phyloP scores from a whole-genome alignment of 1,140 invertebrate genomes.

The Drusus annulatus region DNA sequence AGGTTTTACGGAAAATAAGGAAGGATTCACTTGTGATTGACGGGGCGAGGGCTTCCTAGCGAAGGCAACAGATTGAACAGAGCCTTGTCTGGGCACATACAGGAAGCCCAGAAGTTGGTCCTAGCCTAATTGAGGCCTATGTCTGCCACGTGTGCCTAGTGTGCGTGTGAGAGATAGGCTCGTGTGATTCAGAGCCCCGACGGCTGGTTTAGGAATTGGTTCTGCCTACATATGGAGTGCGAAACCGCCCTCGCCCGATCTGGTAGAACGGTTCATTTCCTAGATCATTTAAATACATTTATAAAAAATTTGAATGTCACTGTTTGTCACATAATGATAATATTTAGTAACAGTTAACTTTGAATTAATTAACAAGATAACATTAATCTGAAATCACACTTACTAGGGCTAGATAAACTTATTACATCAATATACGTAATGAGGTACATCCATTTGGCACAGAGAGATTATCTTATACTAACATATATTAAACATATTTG shows the following conservation, averaged over 20 bases:
- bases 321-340: conserved; percentile 41
- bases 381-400: conserved; percentile 58
- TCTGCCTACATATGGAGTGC: background rate
- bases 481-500: conserved; percentile 58
- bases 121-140: no score
- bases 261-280: conserved; percentile 10
- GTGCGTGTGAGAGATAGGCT: no score
- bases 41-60: background rate
- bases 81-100: no score
- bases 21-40: conserved; percentile 51
- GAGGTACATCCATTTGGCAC: conserved; percentile 74
- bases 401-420: conserved; percentile 65
- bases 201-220: background rate
- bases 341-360: conserved; percentile 53
- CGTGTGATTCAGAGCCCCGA: no score
- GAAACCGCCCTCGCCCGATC: conserved; percentile 45
- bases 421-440: conserved; percentile 71
- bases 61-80: no score
- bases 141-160: no score
- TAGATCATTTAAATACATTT: conserved; percentile 56
- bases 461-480: conserved; percentile 68
- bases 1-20: conserved; percentile 47
- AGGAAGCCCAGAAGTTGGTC: no score
- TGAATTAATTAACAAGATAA: conserved; percentile 58
- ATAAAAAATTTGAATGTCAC: conserved; percentile 59